Conservation (phyloP, 1,140 invertebrate species). For the Drosophila kepulauana region DNA sequence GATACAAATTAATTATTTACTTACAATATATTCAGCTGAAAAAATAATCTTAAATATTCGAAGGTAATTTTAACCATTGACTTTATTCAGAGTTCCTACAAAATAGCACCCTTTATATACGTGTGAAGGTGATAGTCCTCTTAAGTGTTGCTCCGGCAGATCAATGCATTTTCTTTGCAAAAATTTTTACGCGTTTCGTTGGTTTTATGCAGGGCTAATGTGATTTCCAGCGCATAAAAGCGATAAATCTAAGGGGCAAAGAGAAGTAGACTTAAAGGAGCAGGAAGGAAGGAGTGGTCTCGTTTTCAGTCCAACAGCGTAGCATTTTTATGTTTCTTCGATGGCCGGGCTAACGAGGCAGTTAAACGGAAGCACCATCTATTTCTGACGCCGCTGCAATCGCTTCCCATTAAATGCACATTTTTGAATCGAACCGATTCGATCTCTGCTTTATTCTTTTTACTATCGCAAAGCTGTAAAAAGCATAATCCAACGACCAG, state of each 20-base stretch:
- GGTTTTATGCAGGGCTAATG: conserved; percentile 73
- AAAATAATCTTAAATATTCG: too few relatives aligned
- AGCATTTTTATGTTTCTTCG: conserved; percentile 52
- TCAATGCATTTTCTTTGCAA: conserved; percentile 56
- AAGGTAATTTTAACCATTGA: too few relatives aligned
- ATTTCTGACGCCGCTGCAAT: conserved; percentile 54
- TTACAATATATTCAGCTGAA: too few relatives aligned
- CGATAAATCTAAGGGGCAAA: conserved; percentile 66
- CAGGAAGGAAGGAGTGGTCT: conserved; percentile 29
- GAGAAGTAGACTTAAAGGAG: neutral
- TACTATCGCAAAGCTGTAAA: neutral
- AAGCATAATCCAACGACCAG: conserved; percentile 2
- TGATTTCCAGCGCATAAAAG: conserved; percentile 79
- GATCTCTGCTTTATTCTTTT: neutral
- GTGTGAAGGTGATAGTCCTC: conserved; percentile 17
- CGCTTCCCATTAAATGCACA: conserved; percentile 69
- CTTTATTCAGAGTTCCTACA: neutral
- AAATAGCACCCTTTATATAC: conserved; percentile 45
- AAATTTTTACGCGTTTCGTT: conserved; percentile 70
- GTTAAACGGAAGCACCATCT: conserved; percentile 58
- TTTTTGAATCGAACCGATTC: conserved; percentile 35
- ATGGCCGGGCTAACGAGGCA: conserved; percentile 67
- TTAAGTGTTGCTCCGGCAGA: conserved; percentile 34
- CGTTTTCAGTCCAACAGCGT: conserved; percentile 59
- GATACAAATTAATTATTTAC: too few relatives aligned